Base-by-base conservation (phyloP, 2,113 vertebrate species). In the Accipiter cooperii region DNA sequence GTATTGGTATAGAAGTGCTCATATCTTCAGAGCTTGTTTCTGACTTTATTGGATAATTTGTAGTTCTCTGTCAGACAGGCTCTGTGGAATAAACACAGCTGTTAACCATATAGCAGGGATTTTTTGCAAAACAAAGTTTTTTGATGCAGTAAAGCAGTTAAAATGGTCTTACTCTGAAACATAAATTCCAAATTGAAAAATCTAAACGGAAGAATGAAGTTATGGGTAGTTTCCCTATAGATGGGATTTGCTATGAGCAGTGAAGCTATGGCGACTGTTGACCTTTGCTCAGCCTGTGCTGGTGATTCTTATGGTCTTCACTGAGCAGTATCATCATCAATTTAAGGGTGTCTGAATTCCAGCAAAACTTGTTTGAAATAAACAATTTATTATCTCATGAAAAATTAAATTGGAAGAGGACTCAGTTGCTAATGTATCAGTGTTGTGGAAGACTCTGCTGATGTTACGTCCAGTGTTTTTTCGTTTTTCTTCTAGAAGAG, bases 401-500 rank as follows among this genome's bases (percentile, higher is more conserved):
- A 79, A 94, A 89, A 46, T 31, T 13, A 24, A 70, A 52, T 64
- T 85, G 46, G 42, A 65, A 49, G 13, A 47, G 9, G 29, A 58
- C 52, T 71, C 17, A 15, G 9, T 78, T 81, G 85, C 36, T 70
- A 47, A 47, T 17, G 8, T 57, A 22, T 71, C 51, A 7, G 20
- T 61, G 10, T 42, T 57, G 33, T 65, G 47, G 34, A 69, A 83
- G 61, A 29, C 33, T 90, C 29, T 84, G 61, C 47, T 87, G 46
- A 17, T 49, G 31, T 66, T 83, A 47, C 2, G 2, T 71, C 38
- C 11, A 13, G 17, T 44, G 40, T 57, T 85, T 78, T 58, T 47
- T 95, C 2, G 4, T 68, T 92, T 96, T 78, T 88, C 46, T 82
- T 93, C 44, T 68, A 99, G 99, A 99, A 99, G 98, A 99, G 99